Evolutionary conservation across 2,888 invertebrate genomes (phyloP).

Genomic region (Nymphalis urticae): DNA sequence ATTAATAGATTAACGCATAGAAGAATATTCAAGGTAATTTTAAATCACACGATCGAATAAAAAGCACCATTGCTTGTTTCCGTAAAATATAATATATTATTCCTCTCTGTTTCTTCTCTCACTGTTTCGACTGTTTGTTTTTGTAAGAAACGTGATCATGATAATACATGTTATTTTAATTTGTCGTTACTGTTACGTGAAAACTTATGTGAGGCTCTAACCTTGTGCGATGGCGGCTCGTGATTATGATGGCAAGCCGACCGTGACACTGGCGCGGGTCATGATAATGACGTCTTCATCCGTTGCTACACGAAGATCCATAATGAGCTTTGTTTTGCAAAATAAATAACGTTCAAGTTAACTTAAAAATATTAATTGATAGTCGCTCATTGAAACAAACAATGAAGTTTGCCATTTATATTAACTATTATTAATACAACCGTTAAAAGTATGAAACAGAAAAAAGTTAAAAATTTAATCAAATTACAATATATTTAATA

Average conservation of each 20-base stretch:
- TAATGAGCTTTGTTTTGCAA: constrained; percentile 11
- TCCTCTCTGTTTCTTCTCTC: too few relatives aligned
- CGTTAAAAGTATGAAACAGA: too few relatives aligned
- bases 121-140: constrained; percentile 8
- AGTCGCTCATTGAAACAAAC: background rate
- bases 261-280: constrained; percentile 75
- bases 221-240: constrained; percentile 68
- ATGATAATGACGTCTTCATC: constrained; percentile 64
- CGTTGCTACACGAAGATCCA: constrained; percentile 34
- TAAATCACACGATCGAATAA: too few relatives aligned
- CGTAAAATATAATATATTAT: too few relatives aligned
- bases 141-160: constrained; percentile 34
- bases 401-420: too few relatives aligned
- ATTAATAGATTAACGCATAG: too few relatives aligned
- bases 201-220: constrained; percentile 66
- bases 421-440: too few relatives aligned
- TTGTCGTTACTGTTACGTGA: constrained; percentile 54
- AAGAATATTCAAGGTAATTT: too few relatives aligned
- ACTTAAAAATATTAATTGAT: background rate
- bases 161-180: constrained; percentile 35
- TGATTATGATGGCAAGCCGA: constrained; percentile 65
- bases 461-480: too few relatives aligned
- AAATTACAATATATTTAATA: too few relatives aligned
- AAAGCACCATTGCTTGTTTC: too few relatives aligned
- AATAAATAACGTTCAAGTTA: background rate